These are phyloP conservation scores for Epizoanthus fatuus DNA, from an alignment of 92 coral and sea anemone species.

Conservation along the genomic window DNA sequence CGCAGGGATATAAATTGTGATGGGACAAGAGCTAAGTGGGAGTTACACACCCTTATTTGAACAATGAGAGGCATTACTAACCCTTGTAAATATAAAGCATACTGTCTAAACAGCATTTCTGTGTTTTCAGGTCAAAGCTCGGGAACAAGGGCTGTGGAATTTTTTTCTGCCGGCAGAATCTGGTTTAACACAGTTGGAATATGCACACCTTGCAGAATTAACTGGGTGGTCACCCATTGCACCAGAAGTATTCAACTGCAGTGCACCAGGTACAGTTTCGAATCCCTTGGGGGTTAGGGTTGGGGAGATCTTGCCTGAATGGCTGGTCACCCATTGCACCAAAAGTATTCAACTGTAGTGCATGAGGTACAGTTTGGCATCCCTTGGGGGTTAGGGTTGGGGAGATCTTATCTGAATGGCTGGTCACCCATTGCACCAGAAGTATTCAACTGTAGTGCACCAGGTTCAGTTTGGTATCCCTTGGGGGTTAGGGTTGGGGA, in stretches of 20 bases:
- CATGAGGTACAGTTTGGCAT: conserved; percentile 65
- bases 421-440: conserved; percentile 81
- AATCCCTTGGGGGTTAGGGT: neutral
- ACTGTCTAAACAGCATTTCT: neutral
- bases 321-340: conserved; percentile 81
- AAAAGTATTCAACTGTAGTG: conserved; percentile 87
- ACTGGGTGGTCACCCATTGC: conserved; percentile 91
- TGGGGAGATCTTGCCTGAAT: conserved; percentile 81
- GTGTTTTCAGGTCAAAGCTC: conserved; percentile 78
- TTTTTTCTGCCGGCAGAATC: conserved; percentile 93
- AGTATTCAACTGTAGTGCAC: conserved; percentile 86
- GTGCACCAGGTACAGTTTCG: conserved; percentile 85
- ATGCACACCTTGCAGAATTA: conserved; percentile 92
- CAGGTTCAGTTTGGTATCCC: conserved; percentile 44
- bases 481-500: neutral
- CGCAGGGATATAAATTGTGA: neutral
- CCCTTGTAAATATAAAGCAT: neutral
- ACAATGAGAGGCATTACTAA: too few relatives aligned
- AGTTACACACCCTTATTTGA: neutral
- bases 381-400: neutral
- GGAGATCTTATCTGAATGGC: neutral
- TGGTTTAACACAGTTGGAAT: conserved; percentile 93
- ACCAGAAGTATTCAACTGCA: conserved; percentile 96
- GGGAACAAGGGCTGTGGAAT: conserved; percentile 91
- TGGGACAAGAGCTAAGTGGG: too few relatives aligned